phyloP scores from a whole-genome alignment of 2,888 invertebrate species.

The Drosophila melanosoma region DNA sequence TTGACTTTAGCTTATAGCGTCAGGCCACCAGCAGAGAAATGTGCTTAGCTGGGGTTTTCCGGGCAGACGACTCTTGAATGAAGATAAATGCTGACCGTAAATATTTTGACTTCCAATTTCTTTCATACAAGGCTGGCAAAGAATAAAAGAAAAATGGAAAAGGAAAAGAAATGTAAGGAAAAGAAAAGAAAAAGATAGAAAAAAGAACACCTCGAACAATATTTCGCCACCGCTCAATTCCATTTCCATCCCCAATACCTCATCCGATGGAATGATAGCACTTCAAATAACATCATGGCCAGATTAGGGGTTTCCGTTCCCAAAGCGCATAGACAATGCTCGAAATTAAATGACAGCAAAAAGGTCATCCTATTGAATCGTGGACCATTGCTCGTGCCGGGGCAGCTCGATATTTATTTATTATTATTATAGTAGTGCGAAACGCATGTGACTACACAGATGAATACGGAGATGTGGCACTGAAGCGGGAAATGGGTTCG shows the following conservation, averaged over 20 bases:
- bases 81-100: constrained; percentile 76
- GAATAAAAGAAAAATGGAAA: constrained; percentile 15
- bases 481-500: constrained; percentile 82
- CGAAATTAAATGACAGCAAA: constrained; percentile 82
- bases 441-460: constrained; percentile 56
- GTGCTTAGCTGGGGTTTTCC: constrained; percentile 36
- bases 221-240: constrained; percentile 58
- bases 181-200: constrained; percentile 32
- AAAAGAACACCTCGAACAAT: constrained; percentile 52
- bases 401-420: constrained; percentile 72
- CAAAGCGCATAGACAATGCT: constrained; percentile 80
- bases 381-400: constrained; percentile 64
- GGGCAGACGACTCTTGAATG: constrained; percentile 33
- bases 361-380: constrained; percentile 78
- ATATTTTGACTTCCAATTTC: constrained; percentile 72
- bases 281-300: constrained; percentile 78
- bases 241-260: constrained; percentile 57
- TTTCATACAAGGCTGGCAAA: constrained; percentile 20
- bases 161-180: constrained; percentile 22
- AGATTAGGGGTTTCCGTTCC: constrained; percentile 84
- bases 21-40: constrained; percentile 12
- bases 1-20: constrained; percentile 37
- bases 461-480: constrained; percentile 55
- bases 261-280: constrained; percentile 72
- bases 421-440: constrained; percentile 73